Base-by-base conservation (phyloP, 2,888 invertebrate genomes). In the Hartigia nigra region DNA sequence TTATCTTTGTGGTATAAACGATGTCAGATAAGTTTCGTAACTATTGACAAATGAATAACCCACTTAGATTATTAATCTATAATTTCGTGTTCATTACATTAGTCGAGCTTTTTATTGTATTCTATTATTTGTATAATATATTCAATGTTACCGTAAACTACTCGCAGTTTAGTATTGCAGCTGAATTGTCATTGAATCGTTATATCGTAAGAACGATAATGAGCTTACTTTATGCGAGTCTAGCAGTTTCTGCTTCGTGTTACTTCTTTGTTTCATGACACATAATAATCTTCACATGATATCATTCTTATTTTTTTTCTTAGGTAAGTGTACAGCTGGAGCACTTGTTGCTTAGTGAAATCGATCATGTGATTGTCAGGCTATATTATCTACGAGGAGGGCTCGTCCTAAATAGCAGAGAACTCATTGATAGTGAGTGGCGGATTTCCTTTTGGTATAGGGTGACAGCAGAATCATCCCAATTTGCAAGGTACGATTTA, bases 381-480 rank as follows among this genome's bases (percentile, higher is more conserved):
- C 55, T 23, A 55, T 23, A 55, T 55, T 55, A 55, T 55, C 55
- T 23, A 14, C 55, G 23, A 55, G 55, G 55, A 55, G 55, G 55
- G 55, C 55, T 55, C 55, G 23, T 55, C 55, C 55, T 23, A 2
- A 55, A 23, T 55, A 72, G 32, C 72, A 72, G 72, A 12, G 72
- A 34, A 72, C 32, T 32, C 34, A 72, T 31, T 72, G 72, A 72
- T 72, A 55, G 34, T 79, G 78, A 79, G 74, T 76, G 76, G 74
- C 78, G 78, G 78, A 79, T 79, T 79, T 79, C 78, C 78, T 79
- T 74, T 76, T 55, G 4, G 32, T 69, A 55, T 55, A 70, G 78
- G 76, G 76, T 76, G 76, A 79, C 74, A 9, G 70, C 31, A 55
- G 23, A 55, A 23, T 23, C 23, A 55, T 55, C 9, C 23, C 55